phyloP scores from a whole-genome alignment of 2,888 invertebrate species.

The Orgyia antiqua region DNA sequence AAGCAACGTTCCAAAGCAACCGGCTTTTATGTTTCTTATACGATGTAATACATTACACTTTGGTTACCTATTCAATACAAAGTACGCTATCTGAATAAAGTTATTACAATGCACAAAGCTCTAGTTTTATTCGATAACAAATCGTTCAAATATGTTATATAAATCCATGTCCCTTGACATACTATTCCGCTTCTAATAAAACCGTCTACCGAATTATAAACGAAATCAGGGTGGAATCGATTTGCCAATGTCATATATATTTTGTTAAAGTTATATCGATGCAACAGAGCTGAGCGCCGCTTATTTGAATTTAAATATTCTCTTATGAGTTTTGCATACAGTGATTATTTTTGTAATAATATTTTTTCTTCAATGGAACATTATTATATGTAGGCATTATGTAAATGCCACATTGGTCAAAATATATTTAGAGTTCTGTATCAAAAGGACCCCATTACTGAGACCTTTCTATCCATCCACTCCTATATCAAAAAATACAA shows the following conservation, averaged over 20 bases:
- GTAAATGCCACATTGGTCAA: no score
- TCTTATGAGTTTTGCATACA: no score
- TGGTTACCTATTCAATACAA: neutral
- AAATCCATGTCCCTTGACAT: conserved; percentile 8
- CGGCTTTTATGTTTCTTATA: no score
- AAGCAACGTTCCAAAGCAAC: no score
- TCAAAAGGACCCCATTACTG: no score
- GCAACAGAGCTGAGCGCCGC: neutral
- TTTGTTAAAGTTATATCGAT: conserved; percentile 1
- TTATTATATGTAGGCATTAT: no score
- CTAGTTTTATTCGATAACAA: neutral
- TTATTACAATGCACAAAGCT: conserved; percentile 1
- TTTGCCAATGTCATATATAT: neutral
- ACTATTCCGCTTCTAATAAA: conserved; percentile 6
- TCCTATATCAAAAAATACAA: no score
- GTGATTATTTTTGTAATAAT: no score
- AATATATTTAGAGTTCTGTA: no score
- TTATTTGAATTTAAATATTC: conserved; percentile 1
- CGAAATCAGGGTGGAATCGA: neutral
- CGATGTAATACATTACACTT: no score
- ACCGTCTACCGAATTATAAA: conserved; percentile 3
- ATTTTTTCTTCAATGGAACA: no score
- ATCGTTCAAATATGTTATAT: neutral
- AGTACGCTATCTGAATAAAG: neutral
- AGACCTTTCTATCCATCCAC: no score